Evolutionary conservation across 1,140 invertebrate species (phyloP), one percentile per base, ranked within the genome.

Genomic region (Odontomachus brunneus): DNA sequence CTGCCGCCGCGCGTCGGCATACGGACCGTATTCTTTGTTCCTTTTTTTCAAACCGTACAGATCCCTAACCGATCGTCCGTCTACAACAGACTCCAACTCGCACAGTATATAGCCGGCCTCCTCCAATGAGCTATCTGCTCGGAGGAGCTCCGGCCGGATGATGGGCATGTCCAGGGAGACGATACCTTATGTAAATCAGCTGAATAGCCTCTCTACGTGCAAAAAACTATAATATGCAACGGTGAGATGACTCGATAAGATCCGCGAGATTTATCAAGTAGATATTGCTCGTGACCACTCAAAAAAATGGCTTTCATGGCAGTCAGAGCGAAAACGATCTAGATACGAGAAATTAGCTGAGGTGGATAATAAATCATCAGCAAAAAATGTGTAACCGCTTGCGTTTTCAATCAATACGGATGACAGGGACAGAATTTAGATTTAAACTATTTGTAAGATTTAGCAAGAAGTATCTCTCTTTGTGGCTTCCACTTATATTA

Each of bases 21-120:
- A 83, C 82, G 29, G 78, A 63, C 60, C 57, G 44, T 63, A 65
- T 53, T 76, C 59, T 83, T 83, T 83, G 48, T 75, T 83, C 53
- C 14, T 78, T 83, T 82, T 83, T 83, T 65, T 26, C n/a, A n/a
- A 55, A 78, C 22, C 17, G 33, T 55, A 65, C 72, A 24, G 44
- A 49, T 82, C 44, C 69, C 67, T 74, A 80, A 71, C 65, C 33
- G n/a, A 80, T 71, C 24, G 7, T 80, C 74, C 2, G 33, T 71
- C 65, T 57, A 71, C 22, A 59, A 44, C 24, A 66, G 63, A 19
- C 9, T 80, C n/a, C 33, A 48, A 17, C 29, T 76, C 2, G 38
- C 24, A 12, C 19, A 51, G n/a, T 1, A 44, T 22, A n/a, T 66
- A 15, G n/a, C 49, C 7, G 33, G 26, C 7, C 22, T 69, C 24